Conservation (phyloP, 2,797 vertebrate species). For the Varecia variegata region DNA sequence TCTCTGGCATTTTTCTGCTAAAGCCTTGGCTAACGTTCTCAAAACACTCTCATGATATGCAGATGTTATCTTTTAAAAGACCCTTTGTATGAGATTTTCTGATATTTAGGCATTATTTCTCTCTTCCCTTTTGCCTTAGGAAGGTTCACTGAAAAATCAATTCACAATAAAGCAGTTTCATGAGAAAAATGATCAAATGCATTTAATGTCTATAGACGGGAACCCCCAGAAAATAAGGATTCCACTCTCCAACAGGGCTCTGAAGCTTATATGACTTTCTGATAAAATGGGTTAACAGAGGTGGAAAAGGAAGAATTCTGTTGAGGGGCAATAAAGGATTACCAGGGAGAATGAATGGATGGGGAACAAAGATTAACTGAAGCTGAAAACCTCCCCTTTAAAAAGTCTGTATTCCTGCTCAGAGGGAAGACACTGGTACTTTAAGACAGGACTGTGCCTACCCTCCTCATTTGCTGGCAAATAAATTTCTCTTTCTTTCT, state of each 20-base stretch:
- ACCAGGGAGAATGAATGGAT: background rate
- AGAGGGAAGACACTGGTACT: no score
- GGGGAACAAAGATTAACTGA: background rate
- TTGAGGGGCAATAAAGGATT: background rate
- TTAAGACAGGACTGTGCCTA: no score
- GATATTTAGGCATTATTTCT: background rate
- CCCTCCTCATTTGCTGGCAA: no score
- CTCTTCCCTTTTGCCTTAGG: background rate
- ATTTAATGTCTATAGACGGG: background rate
- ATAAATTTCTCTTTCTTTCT: no score
- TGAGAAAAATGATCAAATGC: background rate
- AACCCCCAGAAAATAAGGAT: background rate
- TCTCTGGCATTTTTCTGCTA: background rate
- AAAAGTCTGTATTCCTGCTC: no score
- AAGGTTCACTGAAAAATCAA: background rate
- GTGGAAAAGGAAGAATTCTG: background rate
- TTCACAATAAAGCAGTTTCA: background rate
- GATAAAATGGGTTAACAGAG: background rate
- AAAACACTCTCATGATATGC: background rate
- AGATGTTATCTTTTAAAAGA: background rate
- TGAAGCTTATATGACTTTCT: background rate
- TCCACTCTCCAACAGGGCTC: background rate
- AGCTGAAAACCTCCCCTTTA: no score
- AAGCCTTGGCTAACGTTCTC: background rate
- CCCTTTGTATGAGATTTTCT: background rate